These are phyloP conservation scores for Caenorhabditis panamensis DNA, from an alignment of 2,888 invertebrate species.

Conservation along the genomic window DNA sequence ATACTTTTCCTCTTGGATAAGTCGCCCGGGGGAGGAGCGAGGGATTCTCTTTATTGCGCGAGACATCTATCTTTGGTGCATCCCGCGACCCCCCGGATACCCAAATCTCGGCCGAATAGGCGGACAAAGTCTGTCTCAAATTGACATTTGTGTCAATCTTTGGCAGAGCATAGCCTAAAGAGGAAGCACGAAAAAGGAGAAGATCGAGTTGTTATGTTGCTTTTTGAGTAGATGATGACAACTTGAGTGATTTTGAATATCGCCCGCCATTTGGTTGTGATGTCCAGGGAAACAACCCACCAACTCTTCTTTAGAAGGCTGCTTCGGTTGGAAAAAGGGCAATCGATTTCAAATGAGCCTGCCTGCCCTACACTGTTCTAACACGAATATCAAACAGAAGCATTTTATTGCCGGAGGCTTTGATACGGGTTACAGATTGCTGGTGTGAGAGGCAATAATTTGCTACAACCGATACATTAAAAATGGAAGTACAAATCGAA, in stretches of 20 bases:
- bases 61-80: slow-evolving; percentile 60
- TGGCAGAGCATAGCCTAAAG: slow-evolving; percentile 30
- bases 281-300: slow-evolving; percentile 10
- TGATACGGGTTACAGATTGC: too few relatives aligned
- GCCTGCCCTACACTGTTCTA: too few relatives aligned
- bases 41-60: slow-evolving; percentile 50
- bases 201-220: slow-evolving; percentile 20
- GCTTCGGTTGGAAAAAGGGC: too few relatives aligned
- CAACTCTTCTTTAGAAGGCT: neutral
- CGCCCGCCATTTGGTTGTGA: neutral
- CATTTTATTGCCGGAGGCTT: too few relatives aligned
- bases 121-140: slow-evolving; percentile 21
- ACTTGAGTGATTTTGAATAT: slow-evolving; percentile 10
- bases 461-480: too few relatives aligned
- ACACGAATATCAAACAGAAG: too few relatives aligned
- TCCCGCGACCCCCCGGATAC: slow-evolving; percentile 10
- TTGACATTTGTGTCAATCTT: slow-evolving; percentile 53
- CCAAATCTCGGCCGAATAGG: slow-evolving; percentile 36
- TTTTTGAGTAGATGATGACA: slow-evolving; percentile 44
- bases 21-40: slow-evolving; percentile 23
- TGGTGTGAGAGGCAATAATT: too few relatives aligned
- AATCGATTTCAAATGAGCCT: too few relatives aligned
- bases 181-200: slow-evolving; percentile 9
- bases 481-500: too few relatives aligned
- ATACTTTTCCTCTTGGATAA: slow-evolving; percentile 51